phyloP scores from a whole-genome alignment of 2,113 vertebrate species.

The Melanerpes formicivorus region DNA sequence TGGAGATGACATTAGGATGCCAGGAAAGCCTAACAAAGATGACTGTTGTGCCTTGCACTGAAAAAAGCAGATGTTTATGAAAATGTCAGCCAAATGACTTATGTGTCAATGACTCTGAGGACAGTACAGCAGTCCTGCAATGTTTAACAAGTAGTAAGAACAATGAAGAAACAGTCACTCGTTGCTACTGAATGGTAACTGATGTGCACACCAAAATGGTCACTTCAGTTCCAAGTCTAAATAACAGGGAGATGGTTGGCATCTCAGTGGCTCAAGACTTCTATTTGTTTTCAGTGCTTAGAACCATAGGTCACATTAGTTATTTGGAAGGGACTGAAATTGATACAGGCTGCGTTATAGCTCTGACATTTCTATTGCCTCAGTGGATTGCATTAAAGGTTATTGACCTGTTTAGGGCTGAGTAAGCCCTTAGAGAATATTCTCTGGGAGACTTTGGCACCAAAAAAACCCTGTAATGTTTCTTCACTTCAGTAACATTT shows the following conservation, averaged over 20 bases:
- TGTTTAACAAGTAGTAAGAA: background rate
- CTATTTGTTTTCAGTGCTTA: conserved; percentile 8
- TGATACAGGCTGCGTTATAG: conserved; percentile 19
- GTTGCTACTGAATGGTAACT: background rate
- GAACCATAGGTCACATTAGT: conserved; percentile 30
- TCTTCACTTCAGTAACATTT: background rate
- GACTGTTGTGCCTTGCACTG: background rate
- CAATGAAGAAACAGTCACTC: background rate
- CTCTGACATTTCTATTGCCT: conserved; percentile 60
- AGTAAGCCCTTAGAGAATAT: conserved; percentile 7
- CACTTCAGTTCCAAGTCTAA: background rate
- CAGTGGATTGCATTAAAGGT: background rate
- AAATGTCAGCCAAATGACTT: conserved; percentile 46
- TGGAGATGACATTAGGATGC: background rate
- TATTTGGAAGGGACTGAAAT: conserved; percentile 42
- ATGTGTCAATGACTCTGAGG: conserved; percentile 1
- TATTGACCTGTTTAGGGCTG: conserved; percentile 17
- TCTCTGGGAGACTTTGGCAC: background rate
- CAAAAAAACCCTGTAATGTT: background rate
- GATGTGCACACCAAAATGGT: background rate
- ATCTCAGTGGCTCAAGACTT: background rate
- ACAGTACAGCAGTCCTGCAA: background rate
- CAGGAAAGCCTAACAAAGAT: conserved; percentile 42
- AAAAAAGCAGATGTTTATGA: conserved; percentile 39
- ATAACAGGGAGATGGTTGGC: background rate